A percentile compares a stretch with the other conserved stretches of the same genome.
Conservation (phyloP, 1,140 invertebrate species). For the Drosophila simulans region DNA sequence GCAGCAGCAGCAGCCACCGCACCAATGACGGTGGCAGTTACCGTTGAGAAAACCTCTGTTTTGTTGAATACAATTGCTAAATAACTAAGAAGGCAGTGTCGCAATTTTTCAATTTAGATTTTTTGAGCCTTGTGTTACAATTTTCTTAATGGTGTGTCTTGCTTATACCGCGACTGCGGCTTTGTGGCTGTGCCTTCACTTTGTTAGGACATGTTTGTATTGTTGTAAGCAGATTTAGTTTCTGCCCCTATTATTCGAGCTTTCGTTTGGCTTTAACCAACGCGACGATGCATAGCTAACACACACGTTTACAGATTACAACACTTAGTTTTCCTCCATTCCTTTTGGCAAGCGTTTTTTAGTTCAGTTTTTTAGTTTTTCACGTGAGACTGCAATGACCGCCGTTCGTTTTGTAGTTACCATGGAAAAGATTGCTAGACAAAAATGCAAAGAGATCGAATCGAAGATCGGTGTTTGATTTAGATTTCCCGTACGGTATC, state of each 20-base stretch:
- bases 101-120: slow-evolving; percentile 74
- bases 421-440: slow-evolving; percentile 6
- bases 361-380: slow-evolving; percentile 15
- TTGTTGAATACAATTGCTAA: slow-evolving; percentile 64
- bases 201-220: slow-evolving; percentile 43
- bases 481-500: slow-evolving; percentile 43
- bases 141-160: slow-evolving; percentile 49
- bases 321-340: slow-evolving; percentile 45
- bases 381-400: slow-evolving; percentile 12
- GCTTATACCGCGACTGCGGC: slow-evolving; percentile 17
- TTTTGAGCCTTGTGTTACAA: slow-evolving; percentile 60
- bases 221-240: slow-evolving; percentile 29
- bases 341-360: slow-evolving; percentile 29
- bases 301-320: slow-evolving; percentile 55
- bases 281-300: slow-evolving; percentile 27
- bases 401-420: slow-evolving; percentile 3
- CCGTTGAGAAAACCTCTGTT: slow-evolving; percentile 57
- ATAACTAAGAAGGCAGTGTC: slow-evolving; percentile 62
- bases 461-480: slow-evolving; percentile 32
- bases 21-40: slow-evolving; percentile 6
- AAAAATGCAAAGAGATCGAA: slow-evolving; percentile 23
- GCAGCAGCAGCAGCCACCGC: slow-evolving; percentile 1
- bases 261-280: slow-evolving; percentile 34
- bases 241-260: slow-evolving; percentile 50
- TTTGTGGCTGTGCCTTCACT: slow-evolving; percentile 25